Evolutionary conservation across 1,140 invertebrate species (phyloP).

Genomic region (Plodia interpunctella): DNA sequence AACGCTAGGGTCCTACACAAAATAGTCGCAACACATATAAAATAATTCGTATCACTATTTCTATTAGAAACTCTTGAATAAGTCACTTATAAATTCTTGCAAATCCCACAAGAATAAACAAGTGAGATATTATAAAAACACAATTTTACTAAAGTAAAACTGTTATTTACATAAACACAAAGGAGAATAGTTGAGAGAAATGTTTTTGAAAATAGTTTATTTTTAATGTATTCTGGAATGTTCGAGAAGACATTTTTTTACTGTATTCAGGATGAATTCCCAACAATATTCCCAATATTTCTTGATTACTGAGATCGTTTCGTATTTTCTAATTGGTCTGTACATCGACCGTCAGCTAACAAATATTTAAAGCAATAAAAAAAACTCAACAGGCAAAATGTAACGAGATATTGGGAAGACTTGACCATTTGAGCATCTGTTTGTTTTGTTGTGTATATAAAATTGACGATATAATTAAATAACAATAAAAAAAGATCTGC

Average conservation of each 20-base stretch:
- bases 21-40: neutral
- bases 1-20: neutral
- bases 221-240: neutral
- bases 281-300: slow-evolving; percentile 3
- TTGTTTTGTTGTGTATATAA: neutral
- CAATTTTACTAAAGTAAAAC: neutral
- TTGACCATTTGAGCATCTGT: neutral
- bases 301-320: neutral
- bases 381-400: neutral
- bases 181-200: too few species aligned
- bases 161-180: neutral
- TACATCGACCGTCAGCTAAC: neutral
- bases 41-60: neutral
- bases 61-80: neutral
- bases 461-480: neutral
- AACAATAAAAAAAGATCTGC: too few species aligned
- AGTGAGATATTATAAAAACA: slow-evolving; percentile 22
- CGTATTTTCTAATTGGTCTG: slow-evolving; percentile 1
- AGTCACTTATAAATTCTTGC: slow-evolving; percentile 30
- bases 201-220: too few species aligned
- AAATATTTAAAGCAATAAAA: neutral
- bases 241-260: neutral
- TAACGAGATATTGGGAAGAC: neutral
- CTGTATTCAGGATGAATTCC: neutral
- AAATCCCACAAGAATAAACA: slow-evolving; percentile 32